Evolutionary conservation across 2,113 vertebrate species (phyloP).

Genomic region (Perognathus longimembris): DNA sequence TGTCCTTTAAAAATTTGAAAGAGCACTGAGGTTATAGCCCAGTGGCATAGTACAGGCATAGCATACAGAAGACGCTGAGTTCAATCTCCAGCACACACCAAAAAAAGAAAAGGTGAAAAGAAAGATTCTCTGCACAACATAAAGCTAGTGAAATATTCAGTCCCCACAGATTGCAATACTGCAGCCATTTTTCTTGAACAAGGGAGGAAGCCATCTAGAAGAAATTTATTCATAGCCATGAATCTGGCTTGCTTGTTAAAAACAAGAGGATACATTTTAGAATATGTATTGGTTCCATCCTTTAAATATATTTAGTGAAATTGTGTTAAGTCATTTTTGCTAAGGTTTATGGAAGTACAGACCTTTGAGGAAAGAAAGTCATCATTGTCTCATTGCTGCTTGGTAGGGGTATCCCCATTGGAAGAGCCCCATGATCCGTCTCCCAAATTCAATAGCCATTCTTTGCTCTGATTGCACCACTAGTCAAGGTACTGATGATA

Average conservation of each 20-base stretch:
- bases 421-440: neutral
- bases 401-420: neutral
- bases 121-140: neutral
- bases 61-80: neutral
- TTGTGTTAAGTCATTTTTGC: constrained; percentile 37
- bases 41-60: neutral
- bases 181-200: constrained; percentile 31
- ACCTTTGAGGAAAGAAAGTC: constrained; percentile 39
- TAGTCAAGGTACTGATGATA: neutral
- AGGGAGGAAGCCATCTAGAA: neutral
- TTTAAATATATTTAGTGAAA: constrained; percentile 25
- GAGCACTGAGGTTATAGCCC: neutral
- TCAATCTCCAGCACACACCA: neutral
- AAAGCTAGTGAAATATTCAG: constrained; percentile 36
- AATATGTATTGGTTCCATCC: constrained; percentile 30
- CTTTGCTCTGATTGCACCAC: neutral
- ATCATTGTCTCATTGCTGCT: constrained; percentile 19
- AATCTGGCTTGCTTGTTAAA: constrained; percentile 32
- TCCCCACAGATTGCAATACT: neutral
- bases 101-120: neutral
- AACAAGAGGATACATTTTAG: constrained; percentile 16
- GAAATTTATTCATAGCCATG: constrained; percentile 41
- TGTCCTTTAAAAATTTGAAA: neutral
- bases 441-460: neutral
- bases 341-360: constrained; percentile 14